Percentiles rank a stretch among this genome's conserved stretches.
Evolutionary conservation across 1,140 invertebrate species (phyloP).

Genomic region (Drosophila triauraria): DNA sequence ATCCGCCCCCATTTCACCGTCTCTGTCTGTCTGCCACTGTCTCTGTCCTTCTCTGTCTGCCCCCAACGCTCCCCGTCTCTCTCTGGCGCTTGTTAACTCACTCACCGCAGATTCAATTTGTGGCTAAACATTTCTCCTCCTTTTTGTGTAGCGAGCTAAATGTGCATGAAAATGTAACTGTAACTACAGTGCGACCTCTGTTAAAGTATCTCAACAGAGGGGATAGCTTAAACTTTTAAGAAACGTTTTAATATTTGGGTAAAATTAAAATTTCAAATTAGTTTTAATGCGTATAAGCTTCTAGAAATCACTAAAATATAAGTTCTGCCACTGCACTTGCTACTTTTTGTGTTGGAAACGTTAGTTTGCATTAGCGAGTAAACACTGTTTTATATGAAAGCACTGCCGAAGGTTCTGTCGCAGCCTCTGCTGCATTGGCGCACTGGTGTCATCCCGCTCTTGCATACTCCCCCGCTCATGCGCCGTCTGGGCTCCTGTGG

Average conservation of each 20-base stretch:
- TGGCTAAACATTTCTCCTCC: constrained; percentile 79
- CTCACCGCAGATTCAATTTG: constrained; percentile 76
- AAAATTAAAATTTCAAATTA: neutral
- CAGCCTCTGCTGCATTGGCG: constrained; percentile 29
- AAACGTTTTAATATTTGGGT: neutral
- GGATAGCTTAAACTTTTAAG: neutral
- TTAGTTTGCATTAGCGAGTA: neutral
- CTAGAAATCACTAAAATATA: no score
- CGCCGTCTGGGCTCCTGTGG: constrained; percentile 47
- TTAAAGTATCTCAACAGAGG: neutral
- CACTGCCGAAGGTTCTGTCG: constrained; percentile 5
- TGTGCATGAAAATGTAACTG: constrained; percentile 81
- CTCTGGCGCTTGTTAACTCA: constrained; percentile 62
- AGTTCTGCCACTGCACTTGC: neutral
- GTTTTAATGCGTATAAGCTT: neutral
- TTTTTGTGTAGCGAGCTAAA: constrained; percentile 80
- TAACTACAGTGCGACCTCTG: constrained; percentile 42
- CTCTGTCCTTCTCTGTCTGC: constrained; percentile 4
- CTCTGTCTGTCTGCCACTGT: constrained; percentile 5
- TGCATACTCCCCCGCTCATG: constrained; percentile 32
- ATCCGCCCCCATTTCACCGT: neutral
- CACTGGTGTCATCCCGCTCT: constrained; percentile 46
- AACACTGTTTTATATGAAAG: constrained; percentile 29
- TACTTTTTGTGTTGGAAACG: neutral
- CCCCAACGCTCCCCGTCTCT: neutral